phyloP scores from a whole-genome alignment of 2,797 vertebrate genomes.

The Manis crassicaudata region DNA sequence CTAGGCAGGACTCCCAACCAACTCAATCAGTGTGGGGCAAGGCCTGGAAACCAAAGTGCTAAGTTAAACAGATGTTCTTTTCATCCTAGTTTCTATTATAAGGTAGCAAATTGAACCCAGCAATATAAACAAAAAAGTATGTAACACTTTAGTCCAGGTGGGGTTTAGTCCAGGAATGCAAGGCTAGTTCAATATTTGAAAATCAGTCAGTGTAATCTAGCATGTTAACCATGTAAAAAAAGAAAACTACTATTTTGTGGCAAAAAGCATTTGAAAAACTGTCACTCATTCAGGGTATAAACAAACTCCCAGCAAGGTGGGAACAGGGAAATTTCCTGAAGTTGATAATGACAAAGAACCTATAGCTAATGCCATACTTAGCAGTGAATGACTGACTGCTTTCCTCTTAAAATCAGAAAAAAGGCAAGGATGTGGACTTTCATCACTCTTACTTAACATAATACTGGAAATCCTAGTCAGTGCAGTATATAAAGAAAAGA shows the following conservation, averaged over 20 bases:
- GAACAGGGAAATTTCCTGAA: not conserved
- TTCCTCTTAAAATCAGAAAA: not conserved
- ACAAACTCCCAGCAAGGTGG: not conserved
- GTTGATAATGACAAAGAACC: not conserved
- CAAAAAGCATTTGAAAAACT: conserved; percentile 5
- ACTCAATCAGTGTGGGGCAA: not conserved
- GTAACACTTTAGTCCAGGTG: not conserved
- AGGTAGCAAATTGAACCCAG: not conserved
- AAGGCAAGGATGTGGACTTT: not conserved
- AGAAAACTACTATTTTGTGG: not conserved
- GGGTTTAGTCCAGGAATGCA: not conserved
- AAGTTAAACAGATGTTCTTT: not conserved
- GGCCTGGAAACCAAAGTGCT: not conserved
- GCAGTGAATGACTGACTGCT: not conserved
- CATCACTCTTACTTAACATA: not conserved
- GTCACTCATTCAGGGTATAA: not conserved
- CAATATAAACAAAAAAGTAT: not conserved
- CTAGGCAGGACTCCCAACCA: not conserved
- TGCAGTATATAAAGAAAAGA: not conserved
- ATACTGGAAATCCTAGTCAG: not conserved
- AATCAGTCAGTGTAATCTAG: not conserved
- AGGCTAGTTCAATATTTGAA: not conserved
- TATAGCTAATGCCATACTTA: not conserved
- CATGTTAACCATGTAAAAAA: not conserved
- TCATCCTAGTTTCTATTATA: not conserved